phyloP scores from a whole-genome alignment of 37 sponge, comb jelly and placozoan genomes.

The Diacarnus erythraeanus region DNA sequence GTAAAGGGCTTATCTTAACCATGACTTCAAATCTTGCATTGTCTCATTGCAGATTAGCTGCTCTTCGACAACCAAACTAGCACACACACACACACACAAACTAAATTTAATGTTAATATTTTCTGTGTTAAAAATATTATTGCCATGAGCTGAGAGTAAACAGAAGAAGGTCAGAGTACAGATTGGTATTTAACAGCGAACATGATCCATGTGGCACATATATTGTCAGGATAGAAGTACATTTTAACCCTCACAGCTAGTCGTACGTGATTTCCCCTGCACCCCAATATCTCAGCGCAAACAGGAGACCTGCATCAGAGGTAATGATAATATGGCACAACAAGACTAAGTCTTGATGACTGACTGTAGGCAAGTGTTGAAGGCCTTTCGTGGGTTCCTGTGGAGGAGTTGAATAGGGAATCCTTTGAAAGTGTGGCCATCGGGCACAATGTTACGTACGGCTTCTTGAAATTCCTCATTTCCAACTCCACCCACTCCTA shows the following conservation, averaged over 20 bases:
- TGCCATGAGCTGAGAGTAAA: background rate
- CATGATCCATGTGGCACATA: constrained; percentile 96
- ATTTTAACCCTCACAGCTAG: constrained; percentile 82
- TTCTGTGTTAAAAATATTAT: background rate
- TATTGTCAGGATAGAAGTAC: constrained; percentile 86
- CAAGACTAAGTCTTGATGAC: constrained; percentile 1
- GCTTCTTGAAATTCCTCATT: constrained; percentile 96
- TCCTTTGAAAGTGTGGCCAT: constrained; percentile 97
- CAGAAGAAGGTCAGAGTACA: constrained; percentile 47
- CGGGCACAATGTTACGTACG: constrained; percentile 68
- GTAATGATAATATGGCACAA: background rate
- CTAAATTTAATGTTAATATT: constrained; percentile 1
- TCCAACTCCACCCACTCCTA: constrained; percentile 73
- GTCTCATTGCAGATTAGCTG: constrained; percentile 35
- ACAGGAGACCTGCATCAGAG: constrained; percentile 72
- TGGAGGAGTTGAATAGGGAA: constrained; percentile 93
- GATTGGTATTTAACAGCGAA: constrained; percentile 89
- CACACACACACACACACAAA: background rate
- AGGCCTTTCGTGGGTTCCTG: constrained; percentile 64
- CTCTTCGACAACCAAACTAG: constrained; percentile 49
- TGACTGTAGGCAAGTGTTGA: constrained; percentile 81
- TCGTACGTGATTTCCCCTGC: constrained; percentile 87
- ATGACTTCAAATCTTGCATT: too few relatives aligned
- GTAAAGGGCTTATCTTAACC: too few relatives aligned
- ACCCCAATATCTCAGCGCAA: constrained; percentile 85